Percentiles rank a stretch among this genome's conserved stretches.
These are phyloP conservation scores for Drosophila mulleri DNA, from an alignment of 2,888 invertebrate species.

Conservation along the genomic window DNA sequence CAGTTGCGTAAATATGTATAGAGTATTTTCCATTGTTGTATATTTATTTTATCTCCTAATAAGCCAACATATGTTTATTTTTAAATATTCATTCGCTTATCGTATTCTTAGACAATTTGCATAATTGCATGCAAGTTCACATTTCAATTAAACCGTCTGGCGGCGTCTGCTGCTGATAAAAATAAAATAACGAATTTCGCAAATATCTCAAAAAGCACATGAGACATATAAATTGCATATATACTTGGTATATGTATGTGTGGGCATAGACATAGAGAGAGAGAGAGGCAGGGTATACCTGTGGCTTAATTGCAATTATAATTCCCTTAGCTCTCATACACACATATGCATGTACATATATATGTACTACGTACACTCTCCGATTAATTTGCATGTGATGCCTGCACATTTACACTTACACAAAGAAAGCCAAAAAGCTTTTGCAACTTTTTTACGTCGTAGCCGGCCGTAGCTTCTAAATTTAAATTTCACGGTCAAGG, in stretches of 20 bases:
- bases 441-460: slow-evolving; percentile 72
- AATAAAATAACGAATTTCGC: slow-evolving; percentile 41
- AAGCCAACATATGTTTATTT: background rate
- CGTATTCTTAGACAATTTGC: slow-evolving; percentile 38
- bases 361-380: background rate
- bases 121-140: slow-evolving; percentile 49
- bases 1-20: background rate
- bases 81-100: background rate
- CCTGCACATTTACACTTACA: slow-evolving; percentile 27
- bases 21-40: background rate
- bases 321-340: background rate
- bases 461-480: slow-evolving; percentile 75
- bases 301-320: slow-evolving; percentile 34
- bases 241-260: background rate
- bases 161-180: slow-evolving; percentile 46
- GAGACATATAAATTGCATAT: slow-evolving; percentile 28
- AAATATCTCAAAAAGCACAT: slow-evolving; percentile 26
- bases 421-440: slow-evolving; percentile 52
- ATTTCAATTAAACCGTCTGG: slow-evolving; percentile 51
- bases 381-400: background rate
- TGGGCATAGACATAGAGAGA: background rate
- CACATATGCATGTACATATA: background rate
- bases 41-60: background rate
- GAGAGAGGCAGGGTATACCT: slow-evolving; percentile 36
- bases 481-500: slow-evolving; percentile 85